Conservation (phyloP, 2,888 invertebrate species). For the Bembecia ichneumoniformis region DNA sequence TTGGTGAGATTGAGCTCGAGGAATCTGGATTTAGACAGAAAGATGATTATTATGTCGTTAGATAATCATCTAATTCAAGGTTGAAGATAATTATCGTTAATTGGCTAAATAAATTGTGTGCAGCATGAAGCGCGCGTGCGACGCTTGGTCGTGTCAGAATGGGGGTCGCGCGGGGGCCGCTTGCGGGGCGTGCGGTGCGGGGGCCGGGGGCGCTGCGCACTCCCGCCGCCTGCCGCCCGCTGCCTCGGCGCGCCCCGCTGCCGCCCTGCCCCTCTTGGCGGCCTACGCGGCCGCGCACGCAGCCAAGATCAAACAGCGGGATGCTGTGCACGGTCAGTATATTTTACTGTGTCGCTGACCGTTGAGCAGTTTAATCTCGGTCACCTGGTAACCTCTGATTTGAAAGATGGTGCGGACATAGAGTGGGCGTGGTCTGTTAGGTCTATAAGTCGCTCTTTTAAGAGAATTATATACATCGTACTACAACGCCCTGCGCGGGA, state of each 20-base stretch:
- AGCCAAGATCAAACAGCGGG: constrained; percentile 42
- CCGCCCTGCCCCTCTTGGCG: constrained; percentile 38
- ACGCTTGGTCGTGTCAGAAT: constrained; percentile 26
- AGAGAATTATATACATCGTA: no score
- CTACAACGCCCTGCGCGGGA: no score
- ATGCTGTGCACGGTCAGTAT: constrained; percentile 42
- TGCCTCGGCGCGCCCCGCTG: constrained; percentile 8
- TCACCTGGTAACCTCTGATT: no score
- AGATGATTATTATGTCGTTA: no score
- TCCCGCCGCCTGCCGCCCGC: constrained; percentile 5
- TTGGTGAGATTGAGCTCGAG: no score
- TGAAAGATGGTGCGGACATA: no score
- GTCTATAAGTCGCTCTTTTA: no score
- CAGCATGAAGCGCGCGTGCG: constrained; percentile 36
- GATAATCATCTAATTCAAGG: no score
- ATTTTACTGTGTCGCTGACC: background rate
- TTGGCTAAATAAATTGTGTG: background rate
- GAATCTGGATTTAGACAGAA: no score
- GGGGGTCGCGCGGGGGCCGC: constrained; percentile 13
- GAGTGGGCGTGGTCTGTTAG: no score
- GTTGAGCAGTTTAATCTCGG: no score
- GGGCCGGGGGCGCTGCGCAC: constrained; percentile 9
- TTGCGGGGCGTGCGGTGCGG: constrained; percentile 12
- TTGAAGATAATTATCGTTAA: no score
- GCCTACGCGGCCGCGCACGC: constrained; percentile 36